phyloP scores from a whole-genome alignment of 2,888 invertebrate genomes.

The Dryomyza anilis region DNA sequence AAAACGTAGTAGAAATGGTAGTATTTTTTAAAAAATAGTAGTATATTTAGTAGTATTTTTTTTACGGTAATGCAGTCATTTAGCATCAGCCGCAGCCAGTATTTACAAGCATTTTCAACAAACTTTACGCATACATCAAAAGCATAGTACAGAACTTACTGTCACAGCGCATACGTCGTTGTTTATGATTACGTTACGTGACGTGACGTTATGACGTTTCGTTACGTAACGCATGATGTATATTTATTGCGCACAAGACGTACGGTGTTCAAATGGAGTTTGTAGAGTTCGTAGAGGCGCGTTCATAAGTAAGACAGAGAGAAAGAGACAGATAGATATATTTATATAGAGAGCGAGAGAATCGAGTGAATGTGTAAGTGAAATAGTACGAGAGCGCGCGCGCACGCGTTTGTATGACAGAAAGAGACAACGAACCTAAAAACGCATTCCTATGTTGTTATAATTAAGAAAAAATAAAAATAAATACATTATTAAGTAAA shows the following conservation, averaged over 20 bases:
- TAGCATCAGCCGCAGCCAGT: conserved; percentile 36
- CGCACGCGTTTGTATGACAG: no score
- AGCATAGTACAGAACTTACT: conserved; percentile 41
- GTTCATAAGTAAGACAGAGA: background rate
- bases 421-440: no score
- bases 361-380: background rate
- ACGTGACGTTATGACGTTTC: conserved; percentile 5
- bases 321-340: background rate
- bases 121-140: conserved; percentile 50
- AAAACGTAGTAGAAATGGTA: background rate
- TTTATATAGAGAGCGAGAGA: background rate
- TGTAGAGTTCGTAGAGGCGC: background rate
- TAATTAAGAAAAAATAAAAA: no score
- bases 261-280: background rate
- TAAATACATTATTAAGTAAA: no score
- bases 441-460: no score
- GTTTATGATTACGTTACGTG: background rate
- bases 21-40: background rate
- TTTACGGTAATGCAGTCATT: conserved; percentile 20
- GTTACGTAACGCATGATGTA: background rate
- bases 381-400: no score
- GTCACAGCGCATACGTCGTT: conserved; percentile 30
- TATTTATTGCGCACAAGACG: background rate
- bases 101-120: conserved; percentile 58
- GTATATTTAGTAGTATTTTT: conserved; percentile 1